Percentiles rank a stretch among this genome's conserved stretches.
Conservation (phyloP, 2,797 vertebrate species). For the Knipowitschia caucasica region DNA sequence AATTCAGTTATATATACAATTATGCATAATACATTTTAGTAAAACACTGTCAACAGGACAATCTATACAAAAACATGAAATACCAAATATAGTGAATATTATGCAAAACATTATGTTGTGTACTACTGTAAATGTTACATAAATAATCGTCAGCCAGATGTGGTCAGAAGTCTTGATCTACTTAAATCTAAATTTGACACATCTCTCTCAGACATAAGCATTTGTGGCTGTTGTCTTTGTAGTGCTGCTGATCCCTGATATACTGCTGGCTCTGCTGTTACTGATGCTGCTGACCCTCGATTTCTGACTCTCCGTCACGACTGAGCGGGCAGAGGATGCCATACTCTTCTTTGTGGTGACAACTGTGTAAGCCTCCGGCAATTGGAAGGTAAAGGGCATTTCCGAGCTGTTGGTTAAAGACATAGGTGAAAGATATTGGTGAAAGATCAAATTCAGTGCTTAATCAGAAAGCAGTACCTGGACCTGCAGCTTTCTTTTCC, state of each 20-base stretch:
- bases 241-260: constrained; percentile 36
- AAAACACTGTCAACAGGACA: too few species aligned
- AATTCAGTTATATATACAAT: too few species aligned
- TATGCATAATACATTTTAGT: too few species aligned
- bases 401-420: constrained; percentile 61
- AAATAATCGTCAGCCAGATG: background rate
- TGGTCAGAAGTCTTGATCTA: background rate
- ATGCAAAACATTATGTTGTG: background rate
- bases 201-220: constrained; percentile 62
- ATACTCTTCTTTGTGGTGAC: constrained; percentile 32
- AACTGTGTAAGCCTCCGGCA: constrained; percentile 31
- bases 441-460: background rate
- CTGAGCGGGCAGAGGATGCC: constrained; percentile 26
- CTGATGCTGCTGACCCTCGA: constrained; percentile 26
- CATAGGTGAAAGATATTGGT: constrained; percentile 1
- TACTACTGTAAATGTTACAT: background rate
- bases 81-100: background rate
- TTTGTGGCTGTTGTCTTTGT: constrained; percentile 38
- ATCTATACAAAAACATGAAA: background rate
- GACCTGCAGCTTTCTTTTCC: constrained; percentile 65
- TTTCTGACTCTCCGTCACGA: constrained; percentile 30
- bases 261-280: constrained; percentile 33
- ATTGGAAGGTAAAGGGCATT: constrained; percentile 14
- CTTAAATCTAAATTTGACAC: background rate
- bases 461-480: constrained; percentile 49